Base-by-base conservation (phyloP, 2,797 vertebrate species). In the Parambassis ranga region DNA sequence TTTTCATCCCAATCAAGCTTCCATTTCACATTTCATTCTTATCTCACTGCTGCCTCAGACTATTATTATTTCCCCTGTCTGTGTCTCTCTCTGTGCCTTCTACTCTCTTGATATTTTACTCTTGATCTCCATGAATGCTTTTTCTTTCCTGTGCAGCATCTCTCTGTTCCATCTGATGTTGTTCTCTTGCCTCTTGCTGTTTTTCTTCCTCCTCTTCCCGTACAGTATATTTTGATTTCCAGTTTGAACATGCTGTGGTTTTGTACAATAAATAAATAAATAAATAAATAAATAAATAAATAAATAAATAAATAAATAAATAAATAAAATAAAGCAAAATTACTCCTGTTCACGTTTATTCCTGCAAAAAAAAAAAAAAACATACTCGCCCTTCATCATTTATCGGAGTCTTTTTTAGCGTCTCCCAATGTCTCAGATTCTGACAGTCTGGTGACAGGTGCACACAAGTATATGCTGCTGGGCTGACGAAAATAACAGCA, bases 1-100 rank as follows among this genome's bases (percentile, higher is more conserved):
- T 85, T 82, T 82, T 84, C 73, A 64, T 82, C 70, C 73, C 65
- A 81, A 88, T 88, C 86, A 87, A 76, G 73, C 64, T 52, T 76
- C 66, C 52, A 66, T 87, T 87, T 85, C 75, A 74, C 42, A 75
- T 83, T 81, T 63, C 47, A 41, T 78, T 68, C 72, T 74, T 77
- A 81, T 79, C 78, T 79, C 71, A 38, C 53, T 26, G 61, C 61
- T 66, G 71, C 76, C 63, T 83, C 64, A 38, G 55, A 62, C 63
- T 63, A 74, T 78, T 79, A 75, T 77, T 75, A 53, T 81, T 74
- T 72, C 53, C 41, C 43, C 30, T 47, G 50, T 81, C 76, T 82
- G 59, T 77, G 60, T 69, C 60, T 70, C 65, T 28, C n/a, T 74
- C 57, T 52, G 23, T 56, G 27, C 81, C 75, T 79, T 43, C 58